Evolutionary conservation across 2,797 vertebrate species (phyloP).

Genomic region (Heteromormyrus szaboi): DNA sequence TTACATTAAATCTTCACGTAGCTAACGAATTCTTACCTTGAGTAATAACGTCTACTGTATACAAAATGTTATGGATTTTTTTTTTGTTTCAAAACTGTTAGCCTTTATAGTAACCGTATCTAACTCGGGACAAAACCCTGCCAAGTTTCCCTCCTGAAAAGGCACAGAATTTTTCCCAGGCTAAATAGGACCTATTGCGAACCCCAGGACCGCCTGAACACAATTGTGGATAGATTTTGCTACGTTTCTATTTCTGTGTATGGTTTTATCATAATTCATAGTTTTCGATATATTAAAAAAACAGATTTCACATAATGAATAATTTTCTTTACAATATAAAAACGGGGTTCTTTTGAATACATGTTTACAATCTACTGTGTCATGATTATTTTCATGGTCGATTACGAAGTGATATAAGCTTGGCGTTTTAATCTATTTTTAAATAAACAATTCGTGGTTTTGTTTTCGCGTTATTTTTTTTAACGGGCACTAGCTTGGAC

Average conservation of each 20-base stretch:
- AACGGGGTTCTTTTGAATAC: neutral
- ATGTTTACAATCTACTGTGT: neutral
- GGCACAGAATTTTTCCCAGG: conserved; percentile 65
- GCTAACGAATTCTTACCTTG: conserved; percentile 30
- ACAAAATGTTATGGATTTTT: neutral
- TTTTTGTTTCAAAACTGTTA: conserved; percentile 49
- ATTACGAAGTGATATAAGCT: neutral
- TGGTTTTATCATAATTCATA: neutral
- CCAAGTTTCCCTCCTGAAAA: conserved; percentile 80
- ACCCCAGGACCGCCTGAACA: conserved; percentile 31
- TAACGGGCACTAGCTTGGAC: conserved; percentile 48
- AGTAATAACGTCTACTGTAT: conserved; percentile 27
- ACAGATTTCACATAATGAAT: neutral
- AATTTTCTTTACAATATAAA: neutral
- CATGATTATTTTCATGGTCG: neutral
- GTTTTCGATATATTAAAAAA: neutral
- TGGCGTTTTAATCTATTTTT: neutral
- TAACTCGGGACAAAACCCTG: conserved; percentile 66
- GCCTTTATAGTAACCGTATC: conserved; percentile 51
- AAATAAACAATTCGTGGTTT: neutral
- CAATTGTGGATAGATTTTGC: neutral
- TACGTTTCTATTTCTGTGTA: neutral
- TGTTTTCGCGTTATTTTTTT: neutral
- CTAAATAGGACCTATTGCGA: conserved; percentile 50
- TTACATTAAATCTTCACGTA: neutral